These are phyloP conservation scores for Litoditis marina DNA, from an alignment of 2,888 invertebrate genomes.

Conservation along the genomic window DNA sequence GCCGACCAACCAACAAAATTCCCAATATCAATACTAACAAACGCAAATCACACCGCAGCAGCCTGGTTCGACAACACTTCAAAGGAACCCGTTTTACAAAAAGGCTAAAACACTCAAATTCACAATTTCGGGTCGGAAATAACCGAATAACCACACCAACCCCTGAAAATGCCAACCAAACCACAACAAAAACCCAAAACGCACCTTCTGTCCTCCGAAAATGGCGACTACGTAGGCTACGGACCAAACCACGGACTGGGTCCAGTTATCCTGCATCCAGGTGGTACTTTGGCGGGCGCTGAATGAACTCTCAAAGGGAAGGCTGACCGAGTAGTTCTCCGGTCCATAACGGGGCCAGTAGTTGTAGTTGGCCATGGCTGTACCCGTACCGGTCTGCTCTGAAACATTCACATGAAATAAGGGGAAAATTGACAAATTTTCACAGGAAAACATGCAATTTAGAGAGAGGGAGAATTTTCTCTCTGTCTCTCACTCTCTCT, in stretches of 20 bases:
- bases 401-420: no score
- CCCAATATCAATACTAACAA: no score
- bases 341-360: slow-evolving; percentile 57
- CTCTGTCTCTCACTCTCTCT: no score
- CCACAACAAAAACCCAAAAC: no score
- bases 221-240: slow-evolving; percentile 88
- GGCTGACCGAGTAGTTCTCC: slow-evolving; percentile 83
- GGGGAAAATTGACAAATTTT: no score
- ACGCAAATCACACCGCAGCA: no score
- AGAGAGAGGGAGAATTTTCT: no score
- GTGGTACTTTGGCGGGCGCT: slow-evolving; percentile 81
- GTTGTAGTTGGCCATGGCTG: slow-evolving; percentile 54
- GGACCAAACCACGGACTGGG: slow-evolving; percentile 64
- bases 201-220: slow-evolving; percentile 81
- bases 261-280: slow-evolving; percentile 86
- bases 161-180: not conserved
- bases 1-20: no score
- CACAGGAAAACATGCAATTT: no score
- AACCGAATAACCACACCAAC: not conserved
- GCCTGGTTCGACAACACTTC: no score
- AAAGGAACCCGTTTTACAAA: no score
- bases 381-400: no score
- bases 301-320: slow-evolving; percentile 91
- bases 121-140: not conserved
- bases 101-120: not conserved